Base-by-base conservation (phyloP, 2,888 invertebrate genomes). In the Bugula neritina region DNA sequence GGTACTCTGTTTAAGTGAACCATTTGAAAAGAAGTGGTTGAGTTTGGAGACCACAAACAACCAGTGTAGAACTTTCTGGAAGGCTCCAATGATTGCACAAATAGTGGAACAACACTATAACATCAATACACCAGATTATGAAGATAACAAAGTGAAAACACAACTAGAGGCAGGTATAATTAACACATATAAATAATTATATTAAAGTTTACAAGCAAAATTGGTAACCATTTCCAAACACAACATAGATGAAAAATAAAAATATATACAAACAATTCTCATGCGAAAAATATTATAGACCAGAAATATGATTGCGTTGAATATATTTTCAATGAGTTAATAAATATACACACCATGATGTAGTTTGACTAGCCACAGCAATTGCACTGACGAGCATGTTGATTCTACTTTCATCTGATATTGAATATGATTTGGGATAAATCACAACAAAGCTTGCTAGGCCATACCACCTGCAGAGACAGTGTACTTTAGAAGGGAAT, bases 1-100 rank as follows among this genome's bases (percentile, higher is more conserved):
- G 94, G 93, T 72, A 90, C 89, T 76, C 89, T 88, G 80, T 90
- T 90, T 74, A 97, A 86, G 82, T 94, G 92, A 70, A 93, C 90
- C 87, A 94, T 92, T 81, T 96, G 92, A 84, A 92, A 94, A 80
- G 90, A 90, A n/a, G 91, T 90, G 77, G 91, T 88, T 58, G 90
- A 87, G 69, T 91, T 90, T 78, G 89, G 89, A 29, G 90, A 89
- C 80, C 93, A 89, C 78, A 90, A 90, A 10, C 92, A 88, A 5
- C 97, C 97, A 71, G 79, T 78, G 75, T 83, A 85, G 79, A 90
- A 89, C 71, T 90, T 89, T 80, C 93, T 91, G 89, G 91, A 91
- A 75, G 88, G 88, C 80, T 92, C 90, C 78, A 90, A 88, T 31
- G 93, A 89, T 86, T 94, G 94, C 31, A 95, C 88, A 85, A 97